phyloP scores from a whole-genome alignment of 64 coral and sea anemone species.

The Catalaphyllia jardinei region DNA sequence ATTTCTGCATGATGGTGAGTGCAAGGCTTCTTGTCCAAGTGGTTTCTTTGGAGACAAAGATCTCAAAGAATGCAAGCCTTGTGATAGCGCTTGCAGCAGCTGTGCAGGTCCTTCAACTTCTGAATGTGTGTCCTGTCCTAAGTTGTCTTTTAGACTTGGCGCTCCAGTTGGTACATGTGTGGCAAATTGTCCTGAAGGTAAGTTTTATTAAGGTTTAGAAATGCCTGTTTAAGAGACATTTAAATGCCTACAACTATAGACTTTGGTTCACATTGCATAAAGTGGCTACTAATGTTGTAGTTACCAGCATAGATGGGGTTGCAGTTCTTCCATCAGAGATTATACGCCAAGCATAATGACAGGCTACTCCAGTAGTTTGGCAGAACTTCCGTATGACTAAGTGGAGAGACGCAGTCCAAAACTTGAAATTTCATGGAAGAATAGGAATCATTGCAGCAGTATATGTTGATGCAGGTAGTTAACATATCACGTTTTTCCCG shows the following conservation, averaged over 20 bases:
- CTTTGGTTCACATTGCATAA: background rate
- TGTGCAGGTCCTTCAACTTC: slow-evolving; percentile 53
- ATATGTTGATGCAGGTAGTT: too few relatives aligned
- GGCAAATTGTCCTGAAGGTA: slow-evolving; percentile 83
- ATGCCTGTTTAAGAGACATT: background rate
- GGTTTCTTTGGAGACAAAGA: slow-evolving; percentile 67
- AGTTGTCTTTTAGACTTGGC: slow-evolving; percentile 56
- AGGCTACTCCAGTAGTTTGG: too few relatives aligned
- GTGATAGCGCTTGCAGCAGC: slow-evolving; percentile 71
- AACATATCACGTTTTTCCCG: background rate
- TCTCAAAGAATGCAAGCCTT: slow-evolving; percentile 70
- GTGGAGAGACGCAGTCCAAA: too few relatives aligned
- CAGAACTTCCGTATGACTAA: too few relatives aligned
- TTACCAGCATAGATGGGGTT: too few relatives aligned
- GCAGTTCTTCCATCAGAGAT: background rate
- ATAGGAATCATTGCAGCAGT: too few relatives aligned
- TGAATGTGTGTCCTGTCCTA: slow-evolving; percentile 78
- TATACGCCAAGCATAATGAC: too few relatives aligned
- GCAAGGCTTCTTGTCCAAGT: slow-evolving; percentile 65
- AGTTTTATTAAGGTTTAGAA: background rate
- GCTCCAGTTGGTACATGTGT: slow-evolving; percentile 50
- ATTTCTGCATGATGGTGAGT: slow-evolving; percentile 64
- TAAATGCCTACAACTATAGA: background rate
- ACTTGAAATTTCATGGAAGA: too few relatives aligned
- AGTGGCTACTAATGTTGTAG: too few relatives aligned